Evolutionary conservation across 2,797 vertebrate genomes (phyloP).

Genomic region (Lepilemur ruficaudatus): DNA sequence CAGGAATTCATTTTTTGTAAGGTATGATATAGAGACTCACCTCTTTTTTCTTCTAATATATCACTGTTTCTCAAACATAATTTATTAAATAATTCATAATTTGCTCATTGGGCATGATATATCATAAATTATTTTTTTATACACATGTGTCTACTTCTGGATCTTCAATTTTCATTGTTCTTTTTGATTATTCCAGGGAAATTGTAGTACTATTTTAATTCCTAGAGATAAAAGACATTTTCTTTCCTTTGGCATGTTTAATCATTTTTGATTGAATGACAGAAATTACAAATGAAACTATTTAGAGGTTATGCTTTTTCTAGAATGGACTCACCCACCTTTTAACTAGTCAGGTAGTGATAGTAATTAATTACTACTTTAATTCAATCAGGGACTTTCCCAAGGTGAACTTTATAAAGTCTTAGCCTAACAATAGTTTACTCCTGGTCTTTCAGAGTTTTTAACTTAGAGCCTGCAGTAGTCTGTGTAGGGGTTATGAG

Average conservation of each 20-base stretch:
- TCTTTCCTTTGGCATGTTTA: neutral
- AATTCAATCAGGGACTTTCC: neutral
- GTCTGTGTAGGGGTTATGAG: neutral
- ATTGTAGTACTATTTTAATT: neutral
- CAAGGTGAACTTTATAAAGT: neutral
- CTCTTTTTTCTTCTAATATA: neutral
- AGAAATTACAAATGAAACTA: neutral
- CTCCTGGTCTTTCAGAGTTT: neutral
- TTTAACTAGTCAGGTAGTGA: neutral
- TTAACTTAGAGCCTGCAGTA: neutral
- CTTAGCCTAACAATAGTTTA: neutral
- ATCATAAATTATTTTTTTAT: neutral
- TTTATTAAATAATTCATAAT: neutral
- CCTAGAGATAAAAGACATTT: neutral
- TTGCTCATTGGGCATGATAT: neutral
- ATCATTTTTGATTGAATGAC: neutral
- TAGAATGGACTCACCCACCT: neutral
- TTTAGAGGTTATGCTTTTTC: neutral
- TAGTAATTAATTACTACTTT: neutral
- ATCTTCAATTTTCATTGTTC: neutral
- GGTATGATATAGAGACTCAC: neutral
- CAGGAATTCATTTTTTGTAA: neutral
- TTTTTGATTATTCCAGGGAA: neutral
- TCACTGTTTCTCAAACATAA: neutral
- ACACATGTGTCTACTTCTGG: neutral